A percentile compares a stretch with the other conserved stretches of the same genome.
Evolutionary conservation across 2,113 vertebrate species (phyloP).

Genomic region (Cyanoderma ruficeps): DNA sequence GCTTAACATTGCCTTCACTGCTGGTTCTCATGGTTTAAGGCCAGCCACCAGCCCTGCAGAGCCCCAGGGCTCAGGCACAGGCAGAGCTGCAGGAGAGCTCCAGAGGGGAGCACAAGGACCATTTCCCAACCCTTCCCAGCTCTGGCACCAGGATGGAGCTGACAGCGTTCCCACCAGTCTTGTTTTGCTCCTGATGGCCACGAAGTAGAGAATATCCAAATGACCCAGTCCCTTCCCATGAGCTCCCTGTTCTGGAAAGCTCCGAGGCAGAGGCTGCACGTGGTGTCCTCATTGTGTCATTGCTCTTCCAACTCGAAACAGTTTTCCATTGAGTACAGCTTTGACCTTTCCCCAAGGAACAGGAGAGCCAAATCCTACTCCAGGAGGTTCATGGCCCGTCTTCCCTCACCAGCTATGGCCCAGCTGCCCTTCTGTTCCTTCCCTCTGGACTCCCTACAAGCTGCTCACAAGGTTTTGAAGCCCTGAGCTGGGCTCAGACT

Average conservation of each 20-base stretch:
- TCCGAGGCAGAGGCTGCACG: fast-evolving
- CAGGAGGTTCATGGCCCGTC: fast-evolving
- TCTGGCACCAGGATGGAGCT: not conserved
- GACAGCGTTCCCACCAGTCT: not conserved
- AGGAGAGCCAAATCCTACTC: not conserved
- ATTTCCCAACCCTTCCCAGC: not conserved
- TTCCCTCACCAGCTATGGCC: not conserved
- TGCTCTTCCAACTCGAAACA: not conserved
- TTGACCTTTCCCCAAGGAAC: not conserved
- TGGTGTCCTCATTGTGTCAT: not conserved
- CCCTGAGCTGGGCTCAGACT: not conserved
- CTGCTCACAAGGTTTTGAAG: not conserved
- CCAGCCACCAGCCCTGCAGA: not conserved
- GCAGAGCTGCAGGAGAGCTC: not conserved
- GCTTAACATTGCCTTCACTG: fast-evolving
- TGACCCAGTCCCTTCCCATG: not conserved
- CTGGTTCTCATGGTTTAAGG: not conserved
- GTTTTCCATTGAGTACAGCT: not conserved
- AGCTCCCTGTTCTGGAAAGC: not conserved
- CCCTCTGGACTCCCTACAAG: not conserved
- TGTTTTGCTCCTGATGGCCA: not conserved
- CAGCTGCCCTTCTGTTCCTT: not conserved
- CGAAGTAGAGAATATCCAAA: not conserved
- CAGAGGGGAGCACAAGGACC: not conserved
- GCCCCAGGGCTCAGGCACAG: not conserved